Conservation (phyloP, 2,113 vertebrate genomes). For the Piprites chloris region DNA sequence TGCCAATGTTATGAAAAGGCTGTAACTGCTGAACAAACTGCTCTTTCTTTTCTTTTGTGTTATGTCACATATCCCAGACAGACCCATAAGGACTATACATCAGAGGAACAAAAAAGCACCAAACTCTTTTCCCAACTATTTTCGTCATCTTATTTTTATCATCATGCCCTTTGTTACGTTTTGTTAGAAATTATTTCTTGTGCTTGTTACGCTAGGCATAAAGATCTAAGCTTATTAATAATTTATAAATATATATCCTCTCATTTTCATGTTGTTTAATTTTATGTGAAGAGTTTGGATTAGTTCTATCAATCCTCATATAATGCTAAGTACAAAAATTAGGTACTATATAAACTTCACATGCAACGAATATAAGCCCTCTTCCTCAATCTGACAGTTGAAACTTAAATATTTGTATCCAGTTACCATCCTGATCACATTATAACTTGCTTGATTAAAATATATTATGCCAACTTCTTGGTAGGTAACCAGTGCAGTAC, state of each 20-base stretch:
- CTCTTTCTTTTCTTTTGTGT: not conserved
- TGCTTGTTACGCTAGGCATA: not conserved
- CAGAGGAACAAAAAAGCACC: not conserved
- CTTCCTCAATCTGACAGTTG: not conserved
- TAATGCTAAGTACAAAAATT: not conserved
- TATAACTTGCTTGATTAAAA: not conserved
- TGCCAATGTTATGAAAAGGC: not conserved
- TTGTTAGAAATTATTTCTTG: not conserved
- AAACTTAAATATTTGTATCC: not conserved
- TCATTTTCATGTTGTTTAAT: slow-evolving; percentile 11
- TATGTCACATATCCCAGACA: not conserved
- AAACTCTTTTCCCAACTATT: not conserved
- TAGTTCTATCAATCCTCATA: not conserved
- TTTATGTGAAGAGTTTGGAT: not conserved
- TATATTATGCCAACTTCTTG: not conserved
- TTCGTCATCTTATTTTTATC: not conserved
- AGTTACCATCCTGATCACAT: not conserved
- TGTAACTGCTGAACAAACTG: not conserved
- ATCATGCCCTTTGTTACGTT: not conserved
- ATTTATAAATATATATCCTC: not conserved
- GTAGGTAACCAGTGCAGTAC: not conserved
- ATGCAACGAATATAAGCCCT: not conserved
- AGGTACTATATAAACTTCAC: not conserved
- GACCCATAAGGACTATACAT: not conserved
- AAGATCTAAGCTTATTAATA: not conserved